phyloP scores from a whole-genome alignment of 2,113 vertebrate genomes.

The Oreocharis arfaki region DNA sequence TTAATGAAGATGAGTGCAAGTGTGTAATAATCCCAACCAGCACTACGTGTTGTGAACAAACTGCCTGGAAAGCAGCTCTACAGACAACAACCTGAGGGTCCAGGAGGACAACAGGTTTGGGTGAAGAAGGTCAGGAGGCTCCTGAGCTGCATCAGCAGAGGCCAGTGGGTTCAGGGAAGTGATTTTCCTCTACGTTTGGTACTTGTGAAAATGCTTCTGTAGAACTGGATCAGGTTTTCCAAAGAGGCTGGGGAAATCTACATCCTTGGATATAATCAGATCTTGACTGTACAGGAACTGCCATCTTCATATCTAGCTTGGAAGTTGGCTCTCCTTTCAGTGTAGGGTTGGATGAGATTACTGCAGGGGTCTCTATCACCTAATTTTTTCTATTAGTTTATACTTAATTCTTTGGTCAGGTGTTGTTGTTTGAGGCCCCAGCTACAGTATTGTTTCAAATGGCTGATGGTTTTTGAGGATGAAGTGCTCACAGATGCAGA shows the following conservation, averaged over 20 bases:
- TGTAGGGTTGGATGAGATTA: background rate
- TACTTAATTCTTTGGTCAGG: background rate
- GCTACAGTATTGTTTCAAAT: background rate
- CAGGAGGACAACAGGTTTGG: background rate
- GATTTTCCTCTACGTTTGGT: background rate
- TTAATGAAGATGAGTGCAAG: background rate
- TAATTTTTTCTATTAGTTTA: background rate
- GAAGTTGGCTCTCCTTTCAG: background rate
- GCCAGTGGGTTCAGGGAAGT: background rate
- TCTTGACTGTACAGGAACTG: background rate
- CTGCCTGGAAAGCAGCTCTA: background rate
- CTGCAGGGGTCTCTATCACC: background rate
- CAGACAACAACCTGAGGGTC: background rate
- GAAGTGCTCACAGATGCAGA: background rate
- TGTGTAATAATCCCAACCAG: background rate
- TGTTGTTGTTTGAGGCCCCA: background rate
- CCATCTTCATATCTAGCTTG: background rate
- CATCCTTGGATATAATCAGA: background rate
- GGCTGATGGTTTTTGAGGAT: background rate
- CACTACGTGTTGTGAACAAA: background rate
- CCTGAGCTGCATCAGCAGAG: background rate
- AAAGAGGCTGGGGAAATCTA: background rate
- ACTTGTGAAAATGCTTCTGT: background rate
- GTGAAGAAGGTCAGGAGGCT: background rate
- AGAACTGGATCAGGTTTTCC: background rate